These are phyloP conservation scores for Auanema freiburgensis DNA, from an alignment of 2,888 invertebrate species.

Conservation along the genomic window DNA sequence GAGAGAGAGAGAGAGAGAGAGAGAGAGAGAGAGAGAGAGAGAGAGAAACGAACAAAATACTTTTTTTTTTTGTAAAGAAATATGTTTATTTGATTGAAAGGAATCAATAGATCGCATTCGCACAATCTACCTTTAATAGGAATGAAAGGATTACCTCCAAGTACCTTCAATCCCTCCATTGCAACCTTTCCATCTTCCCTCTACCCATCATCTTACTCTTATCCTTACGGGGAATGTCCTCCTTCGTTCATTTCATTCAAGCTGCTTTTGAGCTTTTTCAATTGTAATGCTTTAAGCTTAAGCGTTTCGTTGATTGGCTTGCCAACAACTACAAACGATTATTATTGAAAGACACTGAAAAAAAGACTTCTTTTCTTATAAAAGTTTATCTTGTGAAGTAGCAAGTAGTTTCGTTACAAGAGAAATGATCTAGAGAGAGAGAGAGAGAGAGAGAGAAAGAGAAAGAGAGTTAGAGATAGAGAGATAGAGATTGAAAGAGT, in stretches of 20 bases:
- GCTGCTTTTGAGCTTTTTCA: too few species aligned
- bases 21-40: not conserved
- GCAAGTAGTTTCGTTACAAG: not conserved
- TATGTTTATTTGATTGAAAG: not conserved
- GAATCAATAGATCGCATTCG: conserved; percentile 1
- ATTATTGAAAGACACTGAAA: too few species aligned
- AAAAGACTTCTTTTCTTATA: too few species aligned
- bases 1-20: not conserved
- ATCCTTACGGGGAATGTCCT: too few species aligned
- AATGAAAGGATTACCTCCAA: too few species aligned
- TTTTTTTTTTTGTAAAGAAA: not conserved
- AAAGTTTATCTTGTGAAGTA: not conserved
- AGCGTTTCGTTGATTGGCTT: too few species aligned
- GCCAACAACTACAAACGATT: too few species aligned
- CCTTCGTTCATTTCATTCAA: too few species aligned
- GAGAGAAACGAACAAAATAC: not conserved
- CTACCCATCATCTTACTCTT: too few species aligned
- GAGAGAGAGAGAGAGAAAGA: conserved; percentile 9
- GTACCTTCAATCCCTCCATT: conserved; percentile 1
- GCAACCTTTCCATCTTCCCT: conserved; percentile 1
- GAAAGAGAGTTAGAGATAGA: not conserved
- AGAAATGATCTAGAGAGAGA: too few species aligned
- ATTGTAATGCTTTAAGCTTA: too few species aligned
- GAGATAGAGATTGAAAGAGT: not conserved
- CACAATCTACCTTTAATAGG: not conserved